phyloP scores from a whole-genome alignment of 1,140 invertebrate species.

The Frieseomelitta varia region DNA sequence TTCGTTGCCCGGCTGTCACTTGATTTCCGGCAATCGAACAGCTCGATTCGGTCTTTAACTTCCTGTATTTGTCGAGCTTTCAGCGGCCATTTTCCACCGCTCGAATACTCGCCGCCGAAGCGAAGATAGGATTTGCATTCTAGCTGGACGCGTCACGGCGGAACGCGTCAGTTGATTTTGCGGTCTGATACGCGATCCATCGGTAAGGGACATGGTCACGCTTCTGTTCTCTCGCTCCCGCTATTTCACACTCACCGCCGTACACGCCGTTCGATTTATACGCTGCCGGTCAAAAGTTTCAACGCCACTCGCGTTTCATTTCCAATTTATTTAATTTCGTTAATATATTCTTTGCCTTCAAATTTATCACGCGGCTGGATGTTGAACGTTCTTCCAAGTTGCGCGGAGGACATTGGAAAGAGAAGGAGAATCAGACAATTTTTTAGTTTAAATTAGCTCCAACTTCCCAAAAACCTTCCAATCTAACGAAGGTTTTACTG shows the following conservation, averaged over 20 bases:
- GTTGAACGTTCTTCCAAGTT: too few species aligned
- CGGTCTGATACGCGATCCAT: slow-evolving; percentile 21
- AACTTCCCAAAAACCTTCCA: too few species aligned
- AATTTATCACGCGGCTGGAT: too few species aligned
- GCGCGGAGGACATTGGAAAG: too few species aligned
- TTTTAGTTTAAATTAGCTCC: too few species aligned
- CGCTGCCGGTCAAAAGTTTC: too few species aligned
- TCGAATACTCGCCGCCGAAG: slow-evolving; percentile 11
- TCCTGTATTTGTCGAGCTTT: slow-evolving; percentile 50
- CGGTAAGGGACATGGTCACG: not conserved
- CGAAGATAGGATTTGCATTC: slow-evolving; percentile 38
- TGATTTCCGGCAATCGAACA: slow-evolving; percentile 44
- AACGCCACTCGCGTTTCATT: too few species aligned
- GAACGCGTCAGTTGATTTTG: slow-evolving; percentile 37
- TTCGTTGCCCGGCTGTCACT: not conserved
- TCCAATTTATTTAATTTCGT: too few species aligned
- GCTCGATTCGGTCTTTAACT: slow-evolving; percentile 36
- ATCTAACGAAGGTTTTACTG: too few species aligned
- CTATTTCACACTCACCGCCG: not conserved
- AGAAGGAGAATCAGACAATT: too few species aligned
- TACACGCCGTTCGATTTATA: not conserved
- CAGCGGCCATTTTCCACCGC: slow-evolving; percentile 32
- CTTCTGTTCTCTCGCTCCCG: not conserved
- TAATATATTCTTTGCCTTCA: too few species aligned
- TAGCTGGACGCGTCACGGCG: slow-evolving; percentile 13